Conservation (phyloP, 1,140 invertebrate species). For the Atta colombica region DNA sequence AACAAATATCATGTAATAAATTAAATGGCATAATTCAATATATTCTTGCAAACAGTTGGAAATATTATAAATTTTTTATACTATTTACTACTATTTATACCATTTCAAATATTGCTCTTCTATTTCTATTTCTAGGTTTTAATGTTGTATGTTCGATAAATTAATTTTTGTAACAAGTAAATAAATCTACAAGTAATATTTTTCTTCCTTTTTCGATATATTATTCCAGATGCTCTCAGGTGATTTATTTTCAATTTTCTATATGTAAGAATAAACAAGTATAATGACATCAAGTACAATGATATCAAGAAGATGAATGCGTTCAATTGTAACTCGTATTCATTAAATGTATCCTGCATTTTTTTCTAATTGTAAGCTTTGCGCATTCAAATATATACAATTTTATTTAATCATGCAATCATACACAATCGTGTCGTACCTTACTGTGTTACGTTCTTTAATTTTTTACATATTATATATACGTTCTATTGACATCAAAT, state of each 20-base stretch:
- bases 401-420: not conserved
- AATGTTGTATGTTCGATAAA: not conserved
- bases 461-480: not conserved
- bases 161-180: not conserved
- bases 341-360: not conserved
- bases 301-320: conserved; percentile 1
- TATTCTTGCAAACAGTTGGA: not conserved
- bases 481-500: not conserved
- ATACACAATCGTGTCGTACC: not conserved
- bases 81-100: too few relatives aligned
- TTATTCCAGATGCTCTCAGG: not conserved
- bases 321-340: not conserved
- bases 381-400: not conserved
- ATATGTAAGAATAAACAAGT: not conserved
- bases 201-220: not conserved
- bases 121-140: not conserved
- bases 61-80: not conserved
- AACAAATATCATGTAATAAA: not conserved
- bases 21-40: not conserved
- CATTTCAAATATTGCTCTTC: not conserved
- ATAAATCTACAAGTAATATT: not conserved
- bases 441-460: not conserved
- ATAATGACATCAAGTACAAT: not conserved
- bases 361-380: not conserved
- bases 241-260: not conserved